Base-by-base conservation (phyloP, 2,888 invertebrate species). In the Coelopa pilipes region DNA sequence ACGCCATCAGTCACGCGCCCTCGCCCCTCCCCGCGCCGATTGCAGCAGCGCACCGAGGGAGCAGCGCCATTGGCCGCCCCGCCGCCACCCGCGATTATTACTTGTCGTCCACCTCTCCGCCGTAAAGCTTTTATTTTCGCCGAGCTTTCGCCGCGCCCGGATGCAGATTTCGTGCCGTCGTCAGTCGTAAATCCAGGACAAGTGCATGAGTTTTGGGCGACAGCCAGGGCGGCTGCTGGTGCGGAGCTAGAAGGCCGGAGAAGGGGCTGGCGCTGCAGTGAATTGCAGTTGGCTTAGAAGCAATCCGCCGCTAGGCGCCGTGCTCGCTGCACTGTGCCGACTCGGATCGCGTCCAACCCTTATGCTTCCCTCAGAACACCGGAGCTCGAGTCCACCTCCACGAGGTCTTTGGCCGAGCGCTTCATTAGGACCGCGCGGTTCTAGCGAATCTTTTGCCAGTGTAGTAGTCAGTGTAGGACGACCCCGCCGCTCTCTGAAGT, bases 231-330 rank as follows among this genome's bases (percentile, higher is more conserved):
- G 1, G 19, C 3, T 15, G 12, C 57, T 15, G 57, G 53, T 57
- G 11, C 11, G 57, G 21, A 12, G 57, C 57, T 13, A n/a, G n/a
- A 55, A 55, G 55, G 1, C n/a, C 19, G 19, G 19, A 12, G 11
- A 12, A 11, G 57, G 17, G 17, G 15, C 34, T 34, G 34, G 47
- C 19, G 47, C 34, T 69, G 69, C 69, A 69, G 34, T 55, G 69
- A 69, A 69, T 46, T 57, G 57, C 57, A 69, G n/a, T 69, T 69
- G 57, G 68, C 57, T 57, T 69, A 57, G 45, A 68, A 69, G 65
- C 57, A 45, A 57, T 69, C 69, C 69, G 57, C 19, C 46, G 57
- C 47, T 59, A 17, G 57, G 57, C 11, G 12, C 24, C 19, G 1
- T 19, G 17, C 19, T 19, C 19, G 55, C 19, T 57, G 19, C 19